A percentile compares a stretch with the other conserved stretches of the same genome.
These are phyloP conservation scores for Geothlypis trichas DNA, from an alignment of 2,113 vertebrate genomes.

Conservation along the genomic window DNA sequence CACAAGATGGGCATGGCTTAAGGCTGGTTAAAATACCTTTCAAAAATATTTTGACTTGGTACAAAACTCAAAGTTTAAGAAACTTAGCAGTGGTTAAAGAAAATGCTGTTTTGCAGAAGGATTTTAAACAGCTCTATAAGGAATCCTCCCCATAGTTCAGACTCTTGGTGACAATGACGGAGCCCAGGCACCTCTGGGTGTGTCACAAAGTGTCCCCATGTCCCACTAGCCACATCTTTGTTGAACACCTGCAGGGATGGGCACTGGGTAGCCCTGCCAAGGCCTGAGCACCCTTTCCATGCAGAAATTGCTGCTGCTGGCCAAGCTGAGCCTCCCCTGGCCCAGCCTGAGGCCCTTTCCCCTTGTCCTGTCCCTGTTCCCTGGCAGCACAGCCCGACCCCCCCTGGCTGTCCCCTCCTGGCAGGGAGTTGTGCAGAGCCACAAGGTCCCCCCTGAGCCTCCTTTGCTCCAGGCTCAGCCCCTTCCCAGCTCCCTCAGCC, in stretches of 20 bases:
- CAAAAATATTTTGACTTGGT: background rate
- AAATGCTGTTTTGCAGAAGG: background rate
- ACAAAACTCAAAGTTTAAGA: background rate
- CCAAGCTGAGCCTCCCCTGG: background rate
- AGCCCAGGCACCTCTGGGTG: background rate
- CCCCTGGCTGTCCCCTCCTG: background rate
- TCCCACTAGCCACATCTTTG: background rate
- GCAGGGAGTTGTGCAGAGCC: background rate
- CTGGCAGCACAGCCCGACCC: no score
- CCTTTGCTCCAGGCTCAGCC: background rate
- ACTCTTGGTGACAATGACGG: background rate
- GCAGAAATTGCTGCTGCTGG: background rate
- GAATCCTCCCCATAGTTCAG: background rate
- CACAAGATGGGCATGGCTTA: background rate
- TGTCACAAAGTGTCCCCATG: background rate
- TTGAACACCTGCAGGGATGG: background rate
- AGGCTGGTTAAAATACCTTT: background rate
- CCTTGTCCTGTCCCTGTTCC: background rate
- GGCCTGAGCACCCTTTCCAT: no score
- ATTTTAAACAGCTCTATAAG: background rate
- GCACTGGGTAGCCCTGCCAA: background rate
- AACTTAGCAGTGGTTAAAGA: background rate
- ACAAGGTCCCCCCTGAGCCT: background rate
- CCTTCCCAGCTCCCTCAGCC: background rate
- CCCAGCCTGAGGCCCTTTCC: background rate